Conservation (phyloP, 2,888 invertebrate species). For the Troides helena region DNA sequence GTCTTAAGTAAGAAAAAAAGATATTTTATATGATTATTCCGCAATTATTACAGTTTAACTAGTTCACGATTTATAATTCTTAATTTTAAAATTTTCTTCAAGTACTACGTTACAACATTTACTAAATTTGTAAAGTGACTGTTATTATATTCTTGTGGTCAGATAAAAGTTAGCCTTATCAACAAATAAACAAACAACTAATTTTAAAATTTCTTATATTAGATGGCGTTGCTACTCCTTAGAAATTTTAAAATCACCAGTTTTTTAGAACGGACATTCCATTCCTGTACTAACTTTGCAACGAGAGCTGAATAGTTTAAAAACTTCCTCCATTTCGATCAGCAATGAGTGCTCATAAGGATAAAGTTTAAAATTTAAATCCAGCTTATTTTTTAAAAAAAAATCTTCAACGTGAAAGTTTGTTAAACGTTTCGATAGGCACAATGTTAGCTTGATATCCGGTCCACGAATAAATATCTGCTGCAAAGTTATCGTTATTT, state of each 20-base stretch:
- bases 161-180: no score
- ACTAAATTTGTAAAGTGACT: no score
- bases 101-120: no score
- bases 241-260: background rate
- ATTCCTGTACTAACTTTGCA: slow-evolving; percentile 3
- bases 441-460: background rate
- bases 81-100: no score
- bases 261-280: background rate
- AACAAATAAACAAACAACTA: no score
- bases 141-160: no score
- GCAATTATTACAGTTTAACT: no score
- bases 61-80: no score
- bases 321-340: slow-evolving; percentile 8
- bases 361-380: slow-evolving; percentile 3
- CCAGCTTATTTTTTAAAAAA: background rate
- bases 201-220: no score
- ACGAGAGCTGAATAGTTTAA: slow-evolving; percentile 8
- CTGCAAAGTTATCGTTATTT: no score
- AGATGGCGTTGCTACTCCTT: background rate
- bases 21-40: no score
- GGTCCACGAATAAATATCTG: background rate
- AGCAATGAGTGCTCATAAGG: slow-evolving; percentile 8
- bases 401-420: background rate
- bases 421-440: background rate
- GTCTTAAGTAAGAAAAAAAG: no score